A percentile compares a stretch with the other conserved stretches of the same genome.
Conservation (phyloP, 1,140 invertebrate species). For the Acromyrmex echinatior region DNA sequence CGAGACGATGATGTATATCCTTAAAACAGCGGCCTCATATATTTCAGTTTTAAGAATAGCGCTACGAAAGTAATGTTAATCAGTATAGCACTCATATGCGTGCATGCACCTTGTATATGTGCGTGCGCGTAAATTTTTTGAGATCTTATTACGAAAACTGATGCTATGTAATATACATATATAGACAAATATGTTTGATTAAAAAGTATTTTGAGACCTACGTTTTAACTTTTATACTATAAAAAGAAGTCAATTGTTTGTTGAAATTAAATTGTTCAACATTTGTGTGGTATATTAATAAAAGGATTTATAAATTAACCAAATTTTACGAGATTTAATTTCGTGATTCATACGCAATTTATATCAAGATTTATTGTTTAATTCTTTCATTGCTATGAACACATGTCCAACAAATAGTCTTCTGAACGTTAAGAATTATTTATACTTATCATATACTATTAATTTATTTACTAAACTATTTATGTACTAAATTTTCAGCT, state of each 20-base stretch:
- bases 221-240: background rate
- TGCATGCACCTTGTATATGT: background rate
- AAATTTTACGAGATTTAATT: background rate
- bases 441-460: too few species aligned
- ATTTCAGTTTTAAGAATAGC: slow-evolving; percentile 74
- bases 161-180: background rate
- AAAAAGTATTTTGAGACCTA: slow-evolving; percentile 28
- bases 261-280: background rate
- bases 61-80: background rate
- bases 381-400: background rate
- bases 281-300: background rate
- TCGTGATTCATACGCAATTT: background rate
- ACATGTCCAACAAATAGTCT: background rate
- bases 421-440: background rate
- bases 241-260: background rate
- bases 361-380: background rate
- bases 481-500: too few species aligned
- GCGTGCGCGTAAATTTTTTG: background rate
- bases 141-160: slow-evolving; percentile 8
- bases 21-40: slow-evolving; percentile 75
- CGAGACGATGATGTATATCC: slow-evolving; percentile 73
- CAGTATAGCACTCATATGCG: background rate
- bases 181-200: slow-evolving; percentile 25
- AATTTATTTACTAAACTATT: too few species aligned
- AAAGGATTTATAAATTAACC: background rate